These are phyloP conservation scores for Urosaurus nigricauda DNA, from an alignment of 2,797 vertebrate species.

Conservation along the genomic window DNA sequence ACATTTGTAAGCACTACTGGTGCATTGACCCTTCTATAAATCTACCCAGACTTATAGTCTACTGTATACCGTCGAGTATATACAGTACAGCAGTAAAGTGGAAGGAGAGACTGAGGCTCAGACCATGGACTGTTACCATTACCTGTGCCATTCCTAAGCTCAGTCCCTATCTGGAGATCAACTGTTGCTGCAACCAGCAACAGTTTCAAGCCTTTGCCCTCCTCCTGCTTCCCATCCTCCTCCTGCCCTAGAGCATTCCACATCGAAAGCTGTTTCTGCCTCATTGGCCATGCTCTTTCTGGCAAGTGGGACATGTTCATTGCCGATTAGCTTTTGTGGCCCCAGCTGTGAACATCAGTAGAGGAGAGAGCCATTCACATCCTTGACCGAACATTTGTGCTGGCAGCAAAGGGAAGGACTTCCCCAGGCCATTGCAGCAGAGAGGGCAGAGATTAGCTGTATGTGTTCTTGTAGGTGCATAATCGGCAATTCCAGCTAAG, in stretches of 20 bases:
- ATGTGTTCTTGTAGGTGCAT: neutral
- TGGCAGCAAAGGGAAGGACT: neutral
- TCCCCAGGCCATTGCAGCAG: neutral
- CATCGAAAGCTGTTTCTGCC: constrained; percentile 51
- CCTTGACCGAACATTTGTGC: neutral
- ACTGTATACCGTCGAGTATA: too few species aligned
- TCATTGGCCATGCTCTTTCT: constrained; percentile 42
- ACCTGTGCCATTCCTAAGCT: neutral
- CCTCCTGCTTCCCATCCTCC: neutral
- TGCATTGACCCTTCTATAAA: too few species aligned
- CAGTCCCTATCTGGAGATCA: neutral
- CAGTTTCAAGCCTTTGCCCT: neutral
- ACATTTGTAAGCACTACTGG: too few species aligned
- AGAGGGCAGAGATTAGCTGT: too few species aligned
- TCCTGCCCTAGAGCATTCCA: neutral
- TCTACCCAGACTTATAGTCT: too few species aligned
- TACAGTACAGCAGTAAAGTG: too few species aligned
- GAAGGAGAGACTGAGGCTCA: neutral
- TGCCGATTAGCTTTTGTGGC: constrained; percentile 64
- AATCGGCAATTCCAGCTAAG: too few species aligned
- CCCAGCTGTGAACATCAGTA: constrained; percentile 33
- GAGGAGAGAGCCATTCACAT: neutral
- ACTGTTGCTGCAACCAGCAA: accelerated
- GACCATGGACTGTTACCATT: neutral
- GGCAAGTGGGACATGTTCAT: neutral